Evolutionary conservation across 2,888 invertebrate genomes (phyloP).

Genomic region (Nymphalis urticae): DNA sequence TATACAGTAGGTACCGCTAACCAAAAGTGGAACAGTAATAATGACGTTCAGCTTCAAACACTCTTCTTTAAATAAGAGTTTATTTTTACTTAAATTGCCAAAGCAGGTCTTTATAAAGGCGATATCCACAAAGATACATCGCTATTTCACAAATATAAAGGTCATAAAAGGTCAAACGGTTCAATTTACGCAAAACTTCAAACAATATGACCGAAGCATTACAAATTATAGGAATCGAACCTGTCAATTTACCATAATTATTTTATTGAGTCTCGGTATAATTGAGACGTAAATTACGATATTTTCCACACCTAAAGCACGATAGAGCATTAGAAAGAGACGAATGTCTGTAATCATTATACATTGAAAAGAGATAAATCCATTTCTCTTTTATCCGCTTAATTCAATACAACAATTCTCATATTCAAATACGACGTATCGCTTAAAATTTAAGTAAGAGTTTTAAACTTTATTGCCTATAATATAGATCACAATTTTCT

Average conservation of each 20-base stretch:
- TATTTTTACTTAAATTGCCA: neutral
- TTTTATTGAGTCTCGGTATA: constrained; percentile 41
- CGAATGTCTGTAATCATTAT: constrained; percentile 39
- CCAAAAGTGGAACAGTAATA: too few species aligned
- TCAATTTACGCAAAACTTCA: constrained; percentile 21
- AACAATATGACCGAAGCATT: constrained; percentile 7
- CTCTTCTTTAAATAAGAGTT: neutral
- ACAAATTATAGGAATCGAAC: constrained; percentile 28
- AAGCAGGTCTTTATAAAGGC: neutral
- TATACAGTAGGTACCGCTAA: too few species aligned
- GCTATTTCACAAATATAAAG: constrained; percentile 11
- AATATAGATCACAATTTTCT: constrained; percentile 31
- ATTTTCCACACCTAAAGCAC: constrained; percentile 39
- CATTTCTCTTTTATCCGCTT: constrained; percentile 49
- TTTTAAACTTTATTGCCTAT: constrained; percentile 16
- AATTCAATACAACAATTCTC: constrained; percentile 42
- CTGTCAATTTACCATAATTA: constrained; percentile 38
- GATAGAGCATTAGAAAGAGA: constrained; percentile 39
- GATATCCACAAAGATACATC: neutral
- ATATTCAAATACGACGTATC: constrained; percentile 32
- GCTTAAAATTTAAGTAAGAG: constrained; percentile 12
- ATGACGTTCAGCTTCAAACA: neutral
- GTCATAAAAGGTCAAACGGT: constrained; percentile 15
- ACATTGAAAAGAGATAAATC: constrained; percentile 51
- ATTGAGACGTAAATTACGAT: constrained; percentile 49